These are phyloP conservation scores for Phaethon lepturus DNA, from an alignment of 2,113 vertebrate species.

Conservation along the genomic window DNA sequence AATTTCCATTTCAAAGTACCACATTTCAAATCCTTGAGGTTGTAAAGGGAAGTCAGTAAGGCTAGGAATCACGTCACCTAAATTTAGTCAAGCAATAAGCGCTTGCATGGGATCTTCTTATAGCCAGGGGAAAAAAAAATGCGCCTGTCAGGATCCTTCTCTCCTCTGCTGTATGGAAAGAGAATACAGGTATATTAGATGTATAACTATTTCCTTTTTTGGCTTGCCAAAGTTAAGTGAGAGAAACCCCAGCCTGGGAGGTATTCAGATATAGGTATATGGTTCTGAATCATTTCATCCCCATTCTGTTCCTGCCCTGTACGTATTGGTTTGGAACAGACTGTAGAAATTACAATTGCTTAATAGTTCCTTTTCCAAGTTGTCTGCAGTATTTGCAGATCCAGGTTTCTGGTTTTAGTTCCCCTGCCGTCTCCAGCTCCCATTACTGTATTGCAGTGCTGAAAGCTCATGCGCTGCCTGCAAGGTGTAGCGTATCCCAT, in stretches of 20 bases:
- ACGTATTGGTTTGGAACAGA: neutral
- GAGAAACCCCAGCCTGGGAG: neutral
- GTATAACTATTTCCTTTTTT: neutral
- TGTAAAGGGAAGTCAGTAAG: neutral
- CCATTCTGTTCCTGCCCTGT: fast-evolving
- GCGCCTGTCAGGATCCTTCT: neutral
- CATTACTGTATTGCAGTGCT: neutral
- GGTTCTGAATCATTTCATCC: neutral
- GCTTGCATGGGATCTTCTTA: neutral
- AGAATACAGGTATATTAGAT: neutral
- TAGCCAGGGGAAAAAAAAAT: neutral
- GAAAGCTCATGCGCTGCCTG: fast-evolving
- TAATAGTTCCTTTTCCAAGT: neutral
- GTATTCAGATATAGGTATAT: neutral
- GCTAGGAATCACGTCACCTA: neutral
- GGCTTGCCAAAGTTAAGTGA: neutral
- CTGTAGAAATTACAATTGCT: neutral
- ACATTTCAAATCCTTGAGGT: neutral
- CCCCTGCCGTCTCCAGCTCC: neutral
- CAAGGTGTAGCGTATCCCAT: neutral
- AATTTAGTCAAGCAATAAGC: neutral
- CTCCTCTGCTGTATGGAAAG: neutral
- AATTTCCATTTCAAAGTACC: neutral
- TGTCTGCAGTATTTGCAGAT: neutral
- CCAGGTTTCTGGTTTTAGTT: neutral